Evolutionary conservation across 2,888 invertebrate species (phyloP).

Genomic region (Osedax fenrisi): DNA sequence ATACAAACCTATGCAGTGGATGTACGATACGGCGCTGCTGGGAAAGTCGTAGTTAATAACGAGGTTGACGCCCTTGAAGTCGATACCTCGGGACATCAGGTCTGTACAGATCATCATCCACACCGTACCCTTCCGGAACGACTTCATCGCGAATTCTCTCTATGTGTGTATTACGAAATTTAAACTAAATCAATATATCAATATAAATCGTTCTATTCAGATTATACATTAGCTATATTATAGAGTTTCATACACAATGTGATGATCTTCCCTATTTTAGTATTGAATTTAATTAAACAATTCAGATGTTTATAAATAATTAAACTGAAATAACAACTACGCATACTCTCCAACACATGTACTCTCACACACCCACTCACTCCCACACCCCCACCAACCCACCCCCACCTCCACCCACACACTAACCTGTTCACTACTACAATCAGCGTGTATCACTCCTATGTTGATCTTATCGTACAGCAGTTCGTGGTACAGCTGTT

Average conservation of each 20-base stretch:
- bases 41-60: slow-evolving; percentile 97
- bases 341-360: too few species aligned
- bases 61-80: slow-evolving; percentile 86
- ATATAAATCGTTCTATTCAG: too few species aligned
- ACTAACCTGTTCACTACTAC: slow-evolving; percentile 72
- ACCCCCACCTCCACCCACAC: slow-evolving; percentile 77
- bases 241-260: too few species aligned
- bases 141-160: slow-evolving; percentile 78
- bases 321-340: too few species aligned
- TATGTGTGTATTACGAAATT: slow-evolving; percentile 50
- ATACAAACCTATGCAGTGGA: slow-evolving; percentile 56
- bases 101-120: slow-evolving; percentile 95
- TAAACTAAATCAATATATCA: background rate
- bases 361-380: too few species aligned
- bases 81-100: slow-evolving; percentile 86
- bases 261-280: too few species aligned
- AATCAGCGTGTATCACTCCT: slow-evolving; percentile 81
- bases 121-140: slow-evolving; percentile 78
- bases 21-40: slow-evolving; percentile 47
- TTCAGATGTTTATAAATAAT: too few species aligned
- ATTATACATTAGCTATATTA: too few species aligned
- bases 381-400: slow-evolving; percentile 79
- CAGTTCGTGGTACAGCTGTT: slow-evolving; percentile 68
- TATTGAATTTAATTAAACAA: too few species aligned
- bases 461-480: slow-evolving; percentile 83